Base-by-base conservation (phyloP, 2,113 vertebrate genomes). In the Protomyctophum bolini region DNA sequence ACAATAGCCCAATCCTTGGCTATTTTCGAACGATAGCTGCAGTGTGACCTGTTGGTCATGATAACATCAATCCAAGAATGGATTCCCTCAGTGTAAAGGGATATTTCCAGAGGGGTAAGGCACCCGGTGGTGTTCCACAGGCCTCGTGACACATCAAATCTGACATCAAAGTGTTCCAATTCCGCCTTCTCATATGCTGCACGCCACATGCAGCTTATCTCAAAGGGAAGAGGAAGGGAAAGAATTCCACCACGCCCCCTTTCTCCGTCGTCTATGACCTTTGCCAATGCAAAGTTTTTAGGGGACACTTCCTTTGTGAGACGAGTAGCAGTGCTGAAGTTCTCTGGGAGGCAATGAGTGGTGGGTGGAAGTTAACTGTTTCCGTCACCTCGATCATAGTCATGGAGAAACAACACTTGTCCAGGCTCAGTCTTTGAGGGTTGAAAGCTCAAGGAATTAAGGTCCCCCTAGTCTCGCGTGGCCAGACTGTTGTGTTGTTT, bases 161-260 rank as follows among this genome's bases (percentile, higher is more conserved):
- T 66, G 46, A 85, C 80, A 84, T 84, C 73, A 82, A 87, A 84
- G 73, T 56, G 72, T 62, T 80, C 68, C 62, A 55, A 46, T 64
- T 63, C 62, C 60, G 66, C 75, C 70, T 49, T 11, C 59, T 57
- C 69, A 75, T 4, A 66, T 46, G 7, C 71, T 73, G 75, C 71
- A 58, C 63, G 33, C 65, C 33, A 72, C 57, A 46, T 77, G 55
- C 59, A 12, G 72, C 68, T 84, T 81, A 89, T 86, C 88, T 83
- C 70, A 86, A 63, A 76, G 66, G 86, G 87, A 91, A 86, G 74
- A 85, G 84, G 85, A 87, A 84, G 72, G 28, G 71, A 48, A 45
- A 56, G 50, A 45, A 50, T 67, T 77, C 77, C 58, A 71, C 70
- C 69, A 60, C 59, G 61, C 67, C 73, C 58, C 64, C 51, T 46